A percentile compares a stretch with the other conserved stretches of the same genome.
phyloP scores from a whole-genome alignment of 2,113 vertebrate genomes.

The Gorsachius goisagi region DNA sequence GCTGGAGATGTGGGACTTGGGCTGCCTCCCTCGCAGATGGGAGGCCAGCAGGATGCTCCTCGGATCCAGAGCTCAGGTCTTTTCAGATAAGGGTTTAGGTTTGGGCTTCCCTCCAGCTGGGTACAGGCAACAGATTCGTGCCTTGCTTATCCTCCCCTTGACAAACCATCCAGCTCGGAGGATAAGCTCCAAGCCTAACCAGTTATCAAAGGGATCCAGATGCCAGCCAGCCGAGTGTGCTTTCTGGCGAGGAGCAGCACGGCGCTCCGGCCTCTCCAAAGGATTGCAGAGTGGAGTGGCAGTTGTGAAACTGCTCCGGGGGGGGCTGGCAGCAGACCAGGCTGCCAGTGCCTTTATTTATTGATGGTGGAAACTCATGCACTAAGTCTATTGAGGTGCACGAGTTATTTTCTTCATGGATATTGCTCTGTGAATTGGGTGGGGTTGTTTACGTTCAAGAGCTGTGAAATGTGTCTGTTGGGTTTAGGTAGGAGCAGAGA shows the following conservation, averaged over 20 bases:
- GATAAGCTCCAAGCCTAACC: background rate
- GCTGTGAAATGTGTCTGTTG: background rate
- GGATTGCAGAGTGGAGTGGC: background rate
- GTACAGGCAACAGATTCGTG: background rate
- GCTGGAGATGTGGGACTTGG: background rate
- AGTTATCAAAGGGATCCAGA: background rate
- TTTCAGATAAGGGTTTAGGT: background rate
- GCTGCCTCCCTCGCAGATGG: background rate
- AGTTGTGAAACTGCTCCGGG: background rate
- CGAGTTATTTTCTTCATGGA: fast-evolving
- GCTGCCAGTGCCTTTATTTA: fast-evolving
- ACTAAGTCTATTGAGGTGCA: background rate
- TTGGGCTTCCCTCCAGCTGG: conserved; percentile 26
- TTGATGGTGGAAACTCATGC: fast-evolving
- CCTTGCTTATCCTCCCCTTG: background rate
- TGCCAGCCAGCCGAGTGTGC: background rate
- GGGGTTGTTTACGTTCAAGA: background rate
- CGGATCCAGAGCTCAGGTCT: background rate
- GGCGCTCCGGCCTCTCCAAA: background rate
- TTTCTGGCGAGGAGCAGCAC: background rate
- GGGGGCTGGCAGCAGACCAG: background rate
- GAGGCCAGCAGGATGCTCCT: background rate
- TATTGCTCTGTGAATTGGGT: background rate
- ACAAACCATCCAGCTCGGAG: background rate
- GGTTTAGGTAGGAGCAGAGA: background rate